Evolutionary conservation across 2,888 invertebrate species (phyloP).

Genomic region (Drosophila robusta): DNA sequence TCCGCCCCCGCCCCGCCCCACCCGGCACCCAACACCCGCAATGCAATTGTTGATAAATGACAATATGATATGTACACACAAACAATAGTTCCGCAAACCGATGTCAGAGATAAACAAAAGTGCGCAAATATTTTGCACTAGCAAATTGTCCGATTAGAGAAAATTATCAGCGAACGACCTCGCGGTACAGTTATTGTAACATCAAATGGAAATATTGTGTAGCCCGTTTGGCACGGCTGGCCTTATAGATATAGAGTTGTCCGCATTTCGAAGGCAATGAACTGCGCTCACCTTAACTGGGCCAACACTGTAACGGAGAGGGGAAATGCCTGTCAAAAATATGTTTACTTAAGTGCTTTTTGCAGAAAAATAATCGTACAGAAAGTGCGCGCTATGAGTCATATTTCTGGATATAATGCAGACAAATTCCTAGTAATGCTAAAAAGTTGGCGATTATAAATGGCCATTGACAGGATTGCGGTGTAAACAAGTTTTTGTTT

Average conservation of each 20-base stretch:
- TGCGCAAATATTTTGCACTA: constrained; percentile 47
- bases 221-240: constrained; percentile 1
- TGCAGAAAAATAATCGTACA: background rate
- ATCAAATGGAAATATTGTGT: constrained; percentile 69
- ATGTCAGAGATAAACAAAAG: constrained; percentile 54
- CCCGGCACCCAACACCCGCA: constrained; percentile 7
- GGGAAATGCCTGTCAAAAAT: constrained; percentile 6
- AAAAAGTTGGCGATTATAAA: constrained; percentile 26
- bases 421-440: constrained; percentile 27
- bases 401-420: constrained; percentile 20
- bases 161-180: constrained; percentile 65
- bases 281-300: constrained; percentile 11
- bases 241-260: constrained; percentile 46
- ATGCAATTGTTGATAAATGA: constrained; percentile 65
- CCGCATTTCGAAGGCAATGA: constrained; percentile 5
- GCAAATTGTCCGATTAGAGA: constrained; percentile 65
- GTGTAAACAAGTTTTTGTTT: constrained; percentile 35
- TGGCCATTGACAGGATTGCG: constrained; percentile 39
- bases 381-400: constrained; percentile 23
- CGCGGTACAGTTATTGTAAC: constrained; percentile 39
- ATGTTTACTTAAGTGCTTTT: constrained; percentile 8
- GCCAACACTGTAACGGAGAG: constrained; percentile 1
- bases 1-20: background rate
- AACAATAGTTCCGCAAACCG: constrained; percentile 64
- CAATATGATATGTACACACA: constrained; percentile 33